Conservation (phyloP, 2,888 invertebrate genomes). For the Parelbella ahira region DNA sequence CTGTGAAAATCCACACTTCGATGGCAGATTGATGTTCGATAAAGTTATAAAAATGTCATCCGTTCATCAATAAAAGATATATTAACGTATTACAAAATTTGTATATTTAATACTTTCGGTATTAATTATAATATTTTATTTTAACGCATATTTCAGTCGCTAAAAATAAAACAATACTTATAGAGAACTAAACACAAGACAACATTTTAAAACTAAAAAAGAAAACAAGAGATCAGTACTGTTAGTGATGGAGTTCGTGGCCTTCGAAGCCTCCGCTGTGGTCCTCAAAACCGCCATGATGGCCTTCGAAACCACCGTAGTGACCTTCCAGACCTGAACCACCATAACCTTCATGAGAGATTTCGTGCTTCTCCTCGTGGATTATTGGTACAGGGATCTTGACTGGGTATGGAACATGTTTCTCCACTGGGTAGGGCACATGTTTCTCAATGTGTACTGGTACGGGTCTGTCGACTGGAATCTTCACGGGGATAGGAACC, state of each 20-base stretch:
- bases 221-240: constrained; percentile 72
- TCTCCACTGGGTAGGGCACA: constrained; percentile 84
- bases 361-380: constrained; percentile 49
- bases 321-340: constrained; percentile 25
- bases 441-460: constrained; percentile 84
- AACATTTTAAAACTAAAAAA: constrained; percentile 74
- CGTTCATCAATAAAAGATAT: constrained; percentile 17
- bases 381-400: constrained; percentile 85
- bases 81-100: constrained; percentile 40
- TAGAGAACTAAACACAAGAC: constrained; percentile 66
- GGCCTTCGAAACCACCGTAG: constrained; percentile 34
- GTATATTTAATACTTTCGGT: constrained; percentile 73
- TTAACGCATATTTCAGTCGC: constrained; percentile 53
- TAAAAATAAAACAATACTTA: constrained; percentile 50
- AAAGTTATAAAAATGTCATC: no score
- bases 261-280: constrained; percentile 28
- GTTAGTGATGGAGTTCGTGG: constrained; percentile 65
- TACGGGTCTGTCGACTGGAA: constrained; percentile 81
- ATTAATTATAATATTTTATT: constrained; percentile 60
- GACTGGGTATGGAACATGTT: constrained; percentile 84
- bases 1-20: constrained; percentile 3
- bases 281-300: constrained; percentile 33
- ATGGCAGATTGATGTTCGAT: no score
- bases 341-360: constrained; percentile 20
- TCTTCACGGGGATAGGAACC: constrained; percentile 83